Base-by-base conservation (phyloP, 1,140 invertebrate genomes). In the Monomorium pharaonis region DNA sequence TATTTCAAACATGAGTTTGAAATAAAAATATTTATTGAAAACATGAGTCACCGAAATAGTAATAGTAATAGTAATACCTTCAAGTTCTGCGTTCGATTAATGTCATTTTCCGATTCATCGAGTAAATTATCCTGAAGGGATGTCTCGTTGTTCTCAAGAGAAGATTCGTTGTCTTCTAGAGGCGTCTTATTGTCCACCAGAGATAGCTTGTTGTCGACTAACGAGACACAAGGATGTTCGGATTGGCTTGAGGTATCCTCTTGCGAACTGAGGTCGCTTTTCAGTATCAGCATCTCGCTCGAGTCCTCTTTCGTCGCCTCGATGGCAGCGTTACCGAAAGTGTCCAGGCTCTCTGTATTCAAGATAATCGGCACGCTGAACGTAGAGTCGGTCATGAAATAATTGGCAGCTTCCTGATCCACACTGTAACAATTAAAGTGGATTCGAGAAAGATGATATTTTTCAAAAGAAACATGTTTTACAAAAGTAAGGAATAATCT, bases 301-400 rank as follows among this genome's bases (percentile, higher is more conserved):
- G 85, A 85, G 67, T 93, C 92, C n/a, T 94, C 91, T 18, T 83
- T 89, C 33, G 91, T 91, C 42, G 76, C 27, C 47, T 86, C 91
- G 47, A 91, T 90, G 51, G 92, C 83, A 16, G 93, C 85, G 69
- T 89, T 92, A 80, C 86, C 88, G 75, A 94, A 94, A 86, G 85
- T 81, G 24, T 94, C 92, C 58, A 95, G 86, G 85, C 89, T 93
- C 49, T 95, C 94, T 2, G 93, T 90, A 72, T 86, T 93, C 60
- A 95, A 88, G 88, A 95, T 95, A 63, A 94, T 94, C 54, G 94
- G 94, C 58, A 95, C 94, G 72, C 90, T 86, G 86, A 95, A 95
- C 9, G 88, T 89, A 7, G 94, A 92, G 83, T 94, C 94, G 0
- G 94, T 91, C 75, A 93, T 92, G 70, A 95, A 91, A 67, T 94